A percentile compares a stretch with the other conserved stretches of the same genome.
These are phyloP conservation scores for Phlogophora meticulosa DNA, from an alignment of 2,888 invertebrate genomes.

Conservation along the genomic window DNA sequence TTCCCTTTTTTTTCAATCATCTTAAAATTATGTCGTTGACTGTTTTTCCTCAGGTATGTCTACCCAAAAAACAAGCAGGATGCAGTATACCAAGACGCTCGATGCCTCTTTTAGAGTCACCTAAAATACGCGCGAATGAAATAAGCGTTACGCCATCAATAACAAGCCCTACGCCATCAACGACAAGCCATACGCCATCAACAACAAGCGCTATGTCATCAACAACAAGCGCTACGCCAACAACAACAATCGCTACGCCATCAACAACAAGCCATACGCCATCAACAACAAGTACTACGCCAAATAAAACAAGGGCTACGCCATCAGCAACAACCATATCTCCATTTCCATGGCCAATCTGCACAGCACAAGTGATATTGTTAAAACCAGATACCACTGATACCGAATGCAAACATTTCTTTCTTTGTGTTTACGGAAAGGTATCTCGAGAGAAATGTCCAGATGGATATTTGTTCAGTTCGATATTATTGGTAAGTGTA, in stretches of 20 bases:
- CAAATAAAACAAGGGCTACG: neutral
- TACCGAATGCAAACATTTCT: conserved; percentile 11
- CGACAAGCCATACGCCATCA: neutral
- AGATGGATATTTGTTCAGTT: neutral
- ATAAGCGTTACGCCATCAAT: neutral
- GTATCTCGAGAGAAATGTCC: conserved; percentile 13
- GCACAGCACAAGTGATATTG: neutral
- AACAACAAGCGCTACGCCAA: neutral
- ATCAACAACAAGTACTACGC: neutral
- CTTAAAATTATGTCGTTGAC: too few species aligned
- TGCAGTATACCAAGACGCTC: neutral
- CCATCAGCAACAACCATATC: neutral
- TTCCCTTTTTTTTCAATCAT: too few species aligned
- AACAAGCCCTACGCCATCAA: neutral
- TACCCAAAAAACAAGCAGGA: neutral
- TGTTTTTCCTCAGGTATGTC: conserved; percentile 5
- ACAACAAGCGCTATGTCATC: neutral
- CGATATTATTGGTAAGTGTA: conserved; percentile 13
- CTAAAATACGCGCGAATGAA: too few species aligned
- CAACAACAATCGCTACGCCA: neutral
- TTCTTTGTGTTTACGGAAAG: conserved; percentile 26
- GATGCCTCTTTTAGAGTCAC: fast-evolving
- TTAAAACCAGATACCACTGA: conserved; percentile 1
- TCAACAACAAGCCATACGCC: neutral
- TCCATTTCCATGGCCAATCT: neutral